Evolutionary conservation across 2,113 vertebrate species (phyloP).

Genomic region (Scatophagus argus): DNA sequence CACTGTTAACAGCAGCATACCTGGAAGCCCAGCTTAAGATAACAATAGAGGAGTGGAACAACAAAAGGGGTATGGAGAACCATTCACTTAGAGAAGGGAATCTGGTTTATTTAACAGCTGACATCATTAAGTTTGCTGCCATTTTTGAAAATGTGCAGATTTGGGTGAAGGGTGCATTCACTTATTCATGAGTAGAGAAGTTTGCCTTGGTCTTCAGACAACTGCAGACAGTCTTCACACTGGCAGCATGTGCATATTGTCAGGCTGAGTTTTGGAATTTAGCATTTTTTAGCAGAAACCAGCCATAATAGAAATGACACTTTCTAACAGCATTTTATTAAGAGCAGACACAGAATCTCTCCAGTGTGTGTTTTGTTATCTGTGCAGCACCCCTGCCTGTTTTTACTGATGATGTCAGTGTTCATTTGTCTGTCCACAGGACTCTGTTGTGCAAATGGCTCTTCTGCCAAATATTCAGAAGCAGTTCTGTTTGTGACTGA

Average conservation of each 20-base stretch:
- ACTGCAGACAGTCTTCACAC: background rate
- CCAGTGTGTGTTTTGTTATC: constrained; percentile 1
- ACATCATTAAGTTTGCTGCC: constrained; percentile 4
- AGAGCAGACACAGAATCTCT: background rate
- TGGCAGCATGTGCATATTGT: background rate
- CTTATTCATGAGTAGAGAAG: background rate
- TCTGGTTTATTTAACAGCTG: background rate
- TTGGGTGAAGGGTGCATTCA: background rate
- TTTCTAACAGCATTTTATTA: background rate
- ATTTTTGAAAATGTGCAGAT: constrained; percentile 26
- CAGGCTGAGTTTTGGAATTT: background rate
- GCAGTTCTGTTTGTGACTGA: constrained; percentile 23
- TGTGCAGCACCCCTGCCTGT: constrained; percentile 2
- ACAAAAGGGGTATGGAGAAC: background rate
- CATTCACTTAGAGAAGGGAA: background rate
- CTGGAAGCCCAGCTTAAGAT: constrained; percentile 29
- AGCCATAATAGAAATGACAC: background rate
- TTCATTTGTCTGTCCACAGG: constrained; percentile 44
- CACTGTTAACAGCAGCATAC: constrained; percentile 24
- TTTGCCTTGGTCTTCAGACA: background rate
- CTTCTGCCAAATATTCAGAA: constrained; percentile 33
- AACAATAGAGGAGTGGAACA: constrained; percentile 19
- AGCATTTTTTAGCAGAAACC: background rate
- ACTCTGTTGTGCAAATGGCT: constrained; percentile 41
- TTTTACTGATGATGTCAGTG: constrained; percentile 29